Conservation (phyloP, 2,888 invertebrate genomes). For the Drosophila lacicola region DNA sequence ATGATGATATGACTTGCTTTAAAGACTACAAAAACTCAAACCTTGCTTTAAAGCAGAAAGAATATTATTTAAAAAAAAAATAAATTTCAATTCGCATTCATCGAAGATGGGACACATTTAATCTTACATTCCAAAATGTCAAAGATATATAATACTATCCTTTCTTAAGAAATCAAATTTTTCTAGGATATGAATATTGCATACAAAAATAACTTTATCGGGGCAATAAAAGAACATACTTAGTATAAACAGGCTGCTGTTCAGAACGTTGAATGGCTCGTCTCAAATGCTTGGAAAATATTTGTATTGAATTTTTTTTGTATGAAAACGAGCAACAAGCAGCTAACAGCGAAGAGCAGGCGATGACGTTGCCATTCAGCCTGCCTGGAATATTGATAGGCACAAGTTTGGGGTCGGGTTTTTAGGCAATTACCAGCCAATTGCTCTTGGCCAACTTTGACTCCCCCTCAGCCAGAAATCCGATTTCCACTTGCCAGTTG, state of each 20-base stretch:
- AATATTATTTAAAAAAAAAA: too few relatives aligned
- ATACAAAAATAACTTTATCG: conserved; percentile 29
- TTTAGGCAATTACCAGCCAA: conserved; percentile 62
- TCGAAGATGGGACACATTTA: too few relatives aligned
- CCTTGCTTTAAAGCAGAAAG: too few relatives aligned
- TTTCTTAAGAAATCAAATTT: too few relatives aligned
- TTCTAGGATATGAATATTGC: conserved; percentile 4
- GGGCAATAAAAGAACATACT: conserved; percentile 35
- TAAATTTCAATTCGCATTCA: too few relatives aligned
- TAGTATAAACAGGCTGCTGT: conserved; percentile 37
- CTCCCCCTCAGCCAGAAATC: conserved; percentile 14
- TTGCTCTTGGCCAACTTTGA: conserved; percentile 43
- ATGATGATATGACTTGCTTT: too few relatives aligned
- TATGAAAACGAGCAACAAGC: conserved; percentile 26
- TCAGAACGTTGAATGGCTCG: conserved; percentile 42
- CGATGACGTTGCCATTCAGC: conserved; percentile 40
- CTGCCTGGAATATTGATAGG: conserved; percentile 62
- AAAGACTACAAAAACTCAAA: too few relatives aligned
- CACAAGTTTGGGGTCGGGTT: conserved; percentile 44
- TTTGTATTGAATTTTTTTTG: conserved; percentile 57
- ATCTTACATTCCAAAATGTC: too few relatives aligned
- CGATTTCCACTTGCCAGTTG: conserved; percentile 37
- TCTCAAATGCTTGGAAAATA: conserved; percentile 30
- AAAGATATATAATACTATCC: too few relatives aligned
- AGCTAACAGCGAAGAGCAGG: conserved; percentile 6